These are phyloP conservation scores for Nothoprocta perdicaria DNA, from an alignment of 2,113 vertebrate genomes.

Conservation along the genomic window DNA sequence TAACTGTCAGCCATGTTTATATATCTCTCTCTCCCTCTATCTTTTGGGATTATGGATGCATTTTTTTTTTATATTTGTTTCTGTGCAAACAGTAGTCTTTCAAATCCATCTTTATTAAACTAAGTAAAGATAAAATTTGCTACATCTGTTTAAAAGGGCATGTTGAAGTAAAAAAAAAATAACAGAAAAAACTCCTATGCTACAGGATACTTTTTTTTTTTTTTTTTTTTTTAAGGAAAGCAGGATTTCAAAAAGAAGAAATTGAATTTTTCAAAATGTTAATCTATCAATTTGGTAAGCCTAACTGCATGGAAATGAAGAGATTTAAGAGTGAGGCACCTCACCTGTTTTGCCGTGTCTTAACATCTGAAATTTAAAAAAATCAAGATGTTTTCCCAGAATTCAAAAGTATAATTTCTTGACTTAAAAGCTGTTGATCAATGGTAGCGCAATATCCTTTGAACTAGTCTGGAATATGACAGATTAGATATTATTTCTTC, in stretches of 20 bases:
- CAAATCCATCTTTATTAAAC: not conserved
- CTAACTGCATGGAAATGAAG: not conserved
- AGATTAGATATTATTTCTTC: not conserved
- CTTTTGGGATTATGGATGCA: too few relatives aligned
- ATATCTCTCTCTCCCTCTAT: too few relatives aligned
- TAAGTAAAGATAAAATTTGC: not conserved
- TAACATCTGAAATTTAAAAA: not conserved
- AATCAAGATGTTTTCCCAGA: not conserved
- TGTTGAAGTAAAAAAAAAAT: not conserved
- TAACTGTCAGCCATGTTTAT: too few relatives aligned
- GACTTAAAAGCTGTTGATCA: not conserved
- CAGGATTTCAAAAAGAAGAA: not conserved
- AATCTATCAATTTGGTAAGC: not conserved
- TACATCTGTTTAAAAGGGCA: not conserved
- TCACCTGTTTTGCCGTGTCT: too few relatives aligned
- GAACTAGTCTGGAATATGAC: not conserved
- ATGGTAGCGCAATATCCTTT: not conserved
- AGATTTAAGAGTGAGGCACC: not conserved
- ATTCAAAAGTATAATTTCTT: not conserved
- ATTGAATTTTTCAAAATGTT: not conserved
- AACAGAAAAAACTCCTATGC: too few relatives aligned
- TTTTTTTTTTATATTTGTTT: not conserved
- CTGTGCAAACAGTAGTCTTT: not conserved
- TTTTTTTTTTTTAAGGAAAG: not conserved
- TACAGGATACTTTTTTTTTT: too few relatives aligned